These are phyloP conservation scores for Drosophila percnosoma DNA, from an alignment of 2,888 invertebrate species.

Conservation along the genomic window DNA sequence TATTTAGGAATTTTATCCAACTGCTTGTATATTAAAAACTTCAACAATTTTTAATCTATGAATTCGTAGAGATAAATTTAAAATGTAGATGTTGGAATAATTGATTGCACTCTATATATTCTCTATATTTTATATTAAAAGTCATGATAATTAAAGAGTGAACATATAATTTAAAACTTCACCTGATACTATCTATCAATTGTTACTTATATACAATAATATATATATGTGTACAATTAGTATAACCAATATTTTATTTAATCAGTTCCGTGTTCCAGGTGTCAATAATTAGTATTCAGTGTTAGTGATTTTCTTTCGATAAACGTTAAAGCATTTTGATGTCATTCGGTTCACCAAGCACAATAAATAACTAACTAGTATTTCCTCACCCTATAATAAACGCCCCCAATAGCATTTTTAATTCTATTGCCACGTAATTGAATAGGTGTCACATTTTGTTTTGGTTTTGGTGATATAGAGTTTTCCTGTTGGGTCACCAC, in stretches of 20 bases:
- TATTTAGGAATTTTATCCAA: not conserved
- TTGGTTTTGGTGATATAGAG: conserved; percentile 10
- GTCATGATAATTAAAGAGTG: not conserved
- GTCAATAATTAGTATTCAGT: conserved; percentile 38
- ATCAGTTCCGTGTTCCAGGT: conserved; percentile 8
- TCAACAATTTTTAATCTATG: not conserved
- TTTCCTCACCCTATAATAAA: not conserved
- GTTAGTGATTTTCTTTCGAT: conserved; percentile 42
- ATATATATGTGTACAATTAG: not conserved
- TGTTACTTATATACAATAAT: not conserved
- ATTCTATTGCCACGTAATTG: conserved; percentile 54
- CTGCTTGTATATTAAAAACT: not conserved
- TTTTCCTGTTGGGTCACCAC: not conserved
- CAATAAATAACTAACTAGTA: not conserved
- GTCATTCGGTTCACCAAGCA: conserved; percentile 31
- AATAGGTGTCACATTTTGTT: conserved; percentile 47
- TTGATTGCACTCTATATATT: not conserved
- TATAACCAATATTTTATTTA: not conserved
- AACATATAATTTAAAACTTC: not conserved
- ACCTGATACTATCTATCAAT: not conserved
- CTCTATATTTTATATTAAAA: not conserved
- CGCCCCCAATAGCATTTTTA: conserved; percentile 57
- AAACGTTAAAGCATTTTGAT: conserved; percentile 29
- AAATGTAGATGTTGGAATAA: not conserved
- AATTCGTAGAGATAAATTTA: not conserved